phyloP scores from a whole-genome alignment of 1,140 invertebrate genomes.

The Trigoniulus corallinus region DNA sequence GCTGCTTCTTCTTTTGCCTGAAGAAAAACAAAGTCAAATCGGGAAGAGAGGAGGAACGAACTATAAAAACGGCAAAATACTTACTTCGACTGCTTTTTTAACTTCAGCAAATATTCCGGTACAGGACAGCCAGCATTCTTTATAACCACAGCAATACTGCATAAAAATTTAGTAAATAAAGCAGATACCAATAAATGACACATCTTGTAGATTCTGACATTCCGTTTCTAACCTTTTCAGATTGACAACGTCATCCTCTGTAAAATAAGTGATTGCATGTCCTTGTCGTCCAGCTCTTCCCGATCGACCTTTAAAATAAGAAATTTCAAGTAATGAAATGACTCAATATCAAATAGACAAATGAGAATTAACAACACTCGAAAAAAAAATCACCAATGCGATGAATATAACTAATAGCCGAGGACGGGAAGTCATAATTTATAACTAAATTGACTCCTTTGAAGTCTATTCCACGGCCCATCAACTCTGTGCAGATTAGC shows the following conservation, averaged over 20 bases:
- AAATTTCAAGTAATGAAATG: neutral
- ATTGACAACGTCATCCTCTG: slow-evolving; percentile 64
- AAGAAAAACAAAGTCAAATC: slow-evolving; percentile 21
- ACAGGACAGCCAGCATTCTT: slow-evolving; percentile 74
- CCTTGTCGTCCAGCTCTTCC: slow-evolving; percentile 79
- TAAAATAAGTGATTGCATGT: slow-evolving; percentile 87
- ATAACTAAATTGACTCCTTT: slow-evolving; percentile 92
- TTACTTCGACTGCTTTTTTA: slow-evolving; percentile 41
- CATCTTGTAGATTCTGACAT: neutral
- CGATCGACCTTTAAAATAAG: slow-evolving; percentile 46
- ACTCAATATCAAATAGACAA: slow-evolving; percentile 7
- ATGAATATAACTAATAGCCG: slow-evolving; percentile 86
- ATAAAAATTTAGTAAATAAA: slow-evolving; percentile 18
- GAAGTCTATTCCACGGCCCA: slow-evolving; percentile 95
- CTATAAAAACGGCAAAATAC: slow-evolving; percentile 1
- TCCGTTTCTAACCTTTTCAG: slow-evolving; percentile 47
- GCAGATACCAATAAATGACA: neutral
- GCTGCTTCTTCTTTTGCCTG: slow-evolving; percentile 42
- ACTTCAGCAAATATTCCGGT: slow-evolving; percentile 68
- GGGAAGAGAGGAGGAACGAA: neutral
- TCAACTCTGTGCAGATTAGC: slow-evolving; percentile 89
- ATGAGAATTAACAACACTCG: neutral
- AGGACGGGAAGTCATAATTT: slow-evolving; percentile 93
- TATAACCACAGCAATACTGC: slow-evolving; percentile 69
- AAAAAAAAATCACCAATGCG: slow-evolving; percentile 42